phyloP scores from a whole-genome alignment of 2,888 invertebrate species.

The Palloptera scutellata region DNA sequence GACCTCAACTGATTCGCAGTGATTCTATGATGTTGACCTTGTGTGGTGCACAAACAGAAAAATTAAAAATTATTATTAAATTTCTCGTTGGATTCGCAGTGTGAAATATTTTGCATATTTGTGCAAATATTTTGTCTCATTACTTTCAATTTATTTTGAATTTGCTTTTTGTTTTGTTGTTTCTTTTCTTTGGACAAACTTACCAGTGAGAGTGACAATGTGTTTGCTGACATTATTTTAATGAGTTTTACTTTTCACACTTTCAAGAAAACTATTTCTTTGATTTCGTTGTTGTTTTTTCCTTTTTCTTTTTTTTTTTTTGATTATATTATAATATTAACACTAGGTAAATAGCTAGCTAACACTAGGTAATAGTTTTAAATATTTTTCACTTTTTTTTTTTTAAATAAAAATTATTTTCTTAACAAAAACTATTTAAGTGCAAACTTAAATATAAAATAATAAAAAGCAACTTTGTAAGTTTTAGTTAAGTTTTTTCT shows the following conservation, averaged over 20 bases:
- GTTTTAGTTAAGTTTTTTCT: neutral
- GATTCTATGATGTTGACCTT: too few relatives aligned
- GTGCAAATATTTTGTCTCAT: neutral
- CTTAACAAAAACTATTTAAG: slow-evolving; percentile 8
- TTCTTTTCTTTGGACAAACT: slow-evolving; percentile 18
- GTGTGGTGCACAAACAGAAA: too few relatives aligned
- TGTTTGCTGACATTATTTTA: slow-evolving; percentile 31
- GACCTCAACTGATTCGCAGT: too few relatives aligned
- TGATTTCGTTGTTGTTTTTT: slow-evolving; percentile 13
- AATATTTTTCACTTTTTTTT: slow-evolving; percentile 9
- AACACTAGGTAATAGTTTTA: neutral
- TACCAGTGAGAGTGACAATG: slow-evolving; percentile 37
- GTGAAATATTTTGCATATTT: too few relatives aligned
- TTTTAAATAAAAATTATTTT: slow-evolving; percentile 8
- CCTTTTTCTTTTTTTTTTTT: slow-evolving; percentile 10
- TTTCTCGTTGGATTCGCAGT: too few relatives aligned
- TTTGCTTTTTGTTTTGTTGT: neutral
- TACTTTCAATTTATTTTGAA: slow-evolving; percentile 7
- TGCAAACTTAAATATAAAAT: slow-evolving; percentile 8
- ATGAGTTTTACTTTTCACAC: too few relatives aligned
- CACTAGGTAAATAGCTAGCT: slow-evolving; percentile 19
- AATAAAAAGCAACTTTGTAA: too few relatives aligned
- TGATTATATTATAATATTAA: neutral
- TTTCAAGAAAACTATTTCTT: slow-evolving; percentile 11
- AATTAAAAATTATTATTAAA: too few relatives aligned